Percentiles rank a stretch among this genome's conserved stretches.
Evolutionary conservation across 2,888 invertebrate species (phyloP).

Genomic region (Mayetiola destructor): DNA sequence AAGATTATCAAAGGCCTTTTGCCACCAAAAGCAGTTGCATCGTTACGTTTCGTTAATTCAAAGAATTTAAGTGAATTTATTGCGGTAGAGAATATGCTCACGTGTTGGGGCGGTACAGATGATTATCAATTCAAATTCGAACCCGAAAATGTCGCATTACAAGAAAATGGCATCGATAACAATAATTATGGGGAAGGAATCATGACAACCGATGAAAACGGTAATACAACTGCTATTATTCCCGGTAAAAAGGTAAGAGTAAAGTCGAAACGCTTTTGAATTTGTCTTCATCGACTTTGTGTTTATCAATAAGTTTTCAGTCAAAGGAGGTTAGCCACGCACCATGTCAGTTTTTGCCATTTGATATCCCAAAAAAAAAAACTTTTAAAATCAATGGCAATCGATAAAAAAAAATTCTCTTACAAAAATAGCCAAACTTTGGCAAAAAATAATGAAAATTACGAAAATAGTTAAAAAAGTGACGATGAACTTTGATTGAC

Average conservation of each 20-base stretch:
- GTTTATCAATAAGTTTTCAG: too few relatives aligned
- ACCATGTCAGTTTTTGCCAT: not conserved
- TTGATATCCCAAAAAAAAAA: too few relatives aligned
- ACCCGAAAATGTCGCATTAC: slow-evolving; percentile 38
- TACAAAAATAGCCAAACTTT: too few relatives aligned
- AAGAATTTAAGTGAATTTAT: slow-evolving; percentile 60
- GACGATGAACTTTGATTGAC: too few relatives aligned
- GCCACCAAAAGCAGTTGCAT: slow-evolving; percentile 75
- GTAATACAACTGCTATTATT: not conserved
- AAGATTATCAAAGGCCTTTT: slow-evolving; percentile 77
- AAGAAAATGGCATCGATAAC: not conserved
- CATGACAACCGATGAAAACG: not conserved
- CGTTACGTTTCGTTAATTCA: slow-evolving; percentile 71
- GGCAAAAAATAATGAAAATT: too few relatives aligned
- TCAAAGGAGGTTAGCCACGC: not conserved
- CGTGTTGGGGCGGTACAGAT: slow-evolving; percentile 67
- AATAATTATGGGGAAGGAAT: not conserved
- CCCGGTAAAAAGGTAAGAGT: not conserved
- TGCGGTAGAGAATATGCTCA: slow-evolving; percentile 55
- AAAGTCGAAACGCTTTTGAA: not conserved
- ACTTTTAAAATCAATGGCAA: too few relatives aligned
- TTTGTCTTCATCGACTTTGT: not conserved
- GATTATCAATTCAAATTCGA: slow-evolving; percentile 57
- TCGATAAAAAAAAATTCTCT: too few relatives aligned
- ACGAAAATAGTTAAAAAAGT: too few relatives aligned